Evolutionary conservation across 2,888 invertebrate genomes (phyloP), one percentile per base, ranked within the genome.

Genomic region (Trissolcus japonicus): DNA sequence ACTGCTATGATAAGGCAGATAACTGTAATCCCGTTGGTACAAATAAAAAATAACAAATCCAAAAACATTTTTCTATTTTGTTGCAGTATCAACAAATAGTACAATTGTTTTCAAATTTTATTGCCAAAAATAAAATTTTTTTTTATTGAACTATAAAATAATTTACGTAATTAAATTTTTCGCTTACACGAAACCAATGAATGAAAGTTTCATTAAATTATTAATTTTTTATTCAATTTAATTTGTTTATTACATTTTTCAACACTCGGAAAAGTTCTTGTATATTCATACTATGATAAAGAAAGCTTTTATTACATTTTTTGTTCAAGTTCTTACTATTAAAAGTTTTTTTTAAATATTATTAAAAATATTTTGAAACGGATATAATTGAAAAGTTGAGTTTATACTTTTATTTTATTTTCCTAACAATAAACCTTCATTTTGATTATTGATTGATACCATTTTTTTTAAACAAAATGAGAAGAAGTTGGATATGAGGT

Each of bases 1-100:
- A 59, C 72, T 50, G 16, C 57, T 53, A 54, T 54, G 76, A 76
- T 76, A 76, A 76, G 46, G 62, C 29, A 76, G 76, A 72, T 62
- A 48, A 63, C 76, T 76, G 72, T 40, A 57, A 35, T 53, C 54
- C 56, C 17, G 9, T 57, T 16, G 61, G 55, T 66, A 60, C 11
- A 43, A 66, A 25, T 9, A 53, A 35, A 35, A 35, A 9, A 35
- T 35, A 1, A 35, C 0, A 35, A 35, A 13, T 40, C 1, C 35
- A 60, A 65, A 50, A 55, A 60, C 60, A 43, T 56, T 71, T 7
- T 50, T 17, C 16, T n/a, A 48, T 14, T 14, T 48, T 48, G 13
- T 48, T 14, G n/a, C 4, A 48, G 2, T 6, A 48, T 14, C 13
- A n/a, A n/a, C 14, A 7, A 14, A 14, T 48, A 13, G 2, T 14